Conservation (phyloP, 1,140 invertebrate genomes). For the Bombus terrestris region DNA sequence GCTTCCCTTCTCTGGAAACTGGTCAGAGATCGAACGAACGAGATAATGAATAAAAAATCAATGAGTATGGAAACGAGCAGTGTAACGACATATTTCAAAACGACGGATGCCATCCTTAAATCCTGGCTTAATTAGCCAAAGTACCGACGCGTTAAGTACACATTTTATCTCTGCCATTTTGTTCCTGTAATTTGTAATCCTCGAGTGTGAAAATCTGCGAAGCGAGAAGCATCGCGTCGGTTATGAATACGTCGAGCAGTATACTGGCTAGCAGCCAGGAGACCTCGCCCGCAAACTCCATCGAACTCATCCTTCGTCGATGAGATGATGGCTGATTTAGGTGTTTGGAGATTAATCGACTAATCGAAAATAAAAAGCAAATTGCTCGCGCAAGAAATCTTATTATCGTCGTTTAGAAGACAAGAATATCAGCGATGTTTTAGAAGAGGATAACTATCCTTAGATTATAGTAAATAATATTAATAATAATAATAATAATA, state of each 20-base stretch:
- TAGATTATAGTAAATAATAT: no score
- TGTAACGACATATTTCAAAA: background rate
- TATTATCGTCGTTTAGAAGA: background rate
- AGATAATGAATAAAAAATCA: background rate
- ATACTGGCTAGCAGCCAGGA: slow-evolving; percentile 54
- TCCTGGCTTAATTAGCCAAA: slow-evolving; percentile 57
- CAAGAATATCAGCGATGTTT: background rate
- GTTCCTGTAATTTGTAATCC: slow-evolving; percentile 52
- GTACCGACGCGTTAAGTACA: slow-evolving; percentile 40
- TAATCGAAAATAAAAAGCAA: background rate
- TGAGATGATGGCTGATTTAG: background rate
- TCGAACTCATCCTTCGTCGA: background rate
- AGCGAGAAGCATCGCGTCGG: slow-evolving; percentile 41
- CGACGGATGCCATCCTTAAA: background rate
- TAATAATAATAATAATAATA: no score
- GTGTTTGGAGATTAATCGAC: slow-evolving; percentile 8
- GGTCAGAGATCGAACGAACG: no score
- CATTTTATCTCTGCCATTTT: slow-evolving; percentile 43
- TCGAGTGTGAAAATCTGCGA: slow-evolving; percentile 48
- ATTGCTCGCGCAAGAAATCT: background rate
- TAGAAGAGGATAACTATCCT: background rate
- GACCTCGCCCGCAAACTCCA: slow-evolving; percentile 11
- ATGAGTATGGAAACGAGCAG: background rate
- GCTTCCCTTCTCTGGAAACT: no score
- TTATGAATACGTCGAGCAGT: slow-evolving; percentile 59